phyloP scores from a whole-genome alignment of 2,888 invertebrate species.

The Rotaria macrura region DNA sequence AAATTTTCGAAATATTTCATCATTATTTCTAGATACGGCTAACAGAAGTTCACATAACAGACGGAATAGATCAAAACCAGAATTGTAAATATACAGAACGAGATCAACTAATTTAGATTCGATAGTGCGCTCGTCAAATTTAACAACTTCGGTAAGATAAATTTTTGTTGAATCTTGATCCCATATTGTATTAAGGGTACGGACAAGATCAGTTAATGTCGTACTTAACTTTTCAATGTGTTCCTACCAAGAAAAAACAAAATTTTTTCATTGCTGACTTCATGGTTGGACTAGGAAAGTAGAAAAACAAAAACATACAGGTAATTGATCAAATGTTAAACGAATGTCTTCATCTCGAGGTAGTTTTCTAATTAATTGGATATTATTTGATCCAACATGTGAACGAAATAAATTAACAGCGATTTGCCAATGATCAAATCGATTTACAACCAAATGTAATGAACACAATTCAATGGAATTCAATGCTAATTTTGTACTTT shows the following conservation, averaged over 20 bases:
- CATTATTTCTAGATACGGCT: not conserved
- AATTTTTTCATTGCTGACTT: not conserved
- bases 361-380: not conserved
- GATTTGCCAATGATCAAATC: not conserved
- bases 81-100: conserved; percentile 16
- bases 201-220: not conserved
- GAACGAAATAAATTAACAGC: not conserved
- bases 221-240: not conserved
- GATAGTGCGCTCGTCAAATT: not conserved
- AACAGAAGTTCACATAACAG: not conserved
- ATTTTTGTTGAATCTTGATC: conserved; percentile 12
- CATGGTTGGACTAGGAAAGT: too few species aligned
- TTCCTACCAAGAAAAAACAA: not conserved
- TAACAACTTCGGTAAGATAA: not conserved
- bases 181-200: not conserved
- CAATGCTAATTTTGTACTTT: not conserved
- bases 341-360: not conserved
- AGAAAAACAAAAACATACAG: not conserved
- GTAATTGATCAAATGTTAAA: not conserved
- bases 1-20: not conserved
- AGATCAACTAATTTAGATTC: conserved; percentile 6
- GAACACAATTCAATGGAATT: not conserved
- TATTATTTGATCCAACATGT: not conserved
- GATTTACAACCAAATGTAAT: conserved; percentile 12
- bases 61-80: not conserved